Evolutionary conservation across 2,888 invertebrate species (phyloP).

Genomic region (Cyrtodaria siliqua): DNA sequence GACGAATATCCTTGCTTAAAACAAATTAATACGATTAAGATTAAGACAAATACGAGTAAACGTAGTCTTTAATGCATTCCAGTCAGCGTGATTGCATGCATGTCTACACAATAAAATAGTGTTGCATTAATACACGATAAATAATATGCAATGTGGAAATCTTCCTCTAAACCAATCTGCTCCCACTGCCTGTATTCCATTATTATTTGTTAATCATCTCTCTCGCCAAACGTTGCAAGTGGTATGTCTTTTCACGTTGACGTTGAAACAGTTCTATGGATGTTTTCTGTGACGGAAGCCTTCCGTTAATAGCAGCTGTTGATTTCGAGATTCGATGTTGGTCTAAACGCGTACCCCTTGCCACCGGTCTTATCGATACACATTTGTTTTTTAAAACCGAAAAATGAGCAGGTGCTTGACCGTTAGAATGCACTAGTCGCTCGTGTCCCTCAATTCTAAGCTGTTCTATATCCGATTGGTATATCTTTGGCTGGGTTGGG

Average conservation of each 20-base stretch:
- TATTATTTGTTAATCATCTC: constrained; percentile 57
- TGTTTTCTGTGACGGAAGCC: constrained; percentile 5
- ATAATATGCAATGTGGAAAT: no score
- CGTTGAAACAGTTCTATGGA: constrained; percentile 43
- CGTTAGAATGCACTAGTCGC: constrained; percentile 37
- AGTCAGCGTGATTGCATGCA: no score
- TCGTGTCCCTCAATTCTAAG: constrained; percentile 51
- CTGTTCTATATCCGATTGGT: constrained; percentile 53
- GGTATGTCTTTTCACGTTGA: constrained; percentile 53
- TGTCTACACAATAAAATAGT: no score
- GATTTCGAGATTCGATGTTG: neutral
- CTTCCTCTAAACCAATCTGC: no score
- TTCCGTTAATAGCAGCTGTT: neutral
- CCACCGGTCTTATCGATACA: constrained; percentile 11
- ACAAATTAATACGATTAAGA: no score
- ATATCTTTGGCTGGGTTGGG: constrained; percentile 29
- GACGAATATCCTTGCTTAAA: no score
- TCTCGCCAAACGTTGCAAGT: constrained; percentile 46
- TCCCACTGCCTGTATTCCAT: no score
- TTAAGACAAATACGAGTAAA: no score
- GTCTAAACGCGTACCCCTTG: constrained; percentile 38
- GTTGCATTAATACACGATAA: no score
- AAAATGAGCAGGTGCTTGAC: constrained; percentile 47
- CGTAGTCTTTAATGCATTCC: no score
- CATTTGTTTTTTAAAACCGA: constrained; percentile 52